Evolutionary conservation across 1,140 invertebrate genomes (phyloP), one percentile per base, ranked within the genome.

Genomic region (Neodiprion lecontei): DNA sequence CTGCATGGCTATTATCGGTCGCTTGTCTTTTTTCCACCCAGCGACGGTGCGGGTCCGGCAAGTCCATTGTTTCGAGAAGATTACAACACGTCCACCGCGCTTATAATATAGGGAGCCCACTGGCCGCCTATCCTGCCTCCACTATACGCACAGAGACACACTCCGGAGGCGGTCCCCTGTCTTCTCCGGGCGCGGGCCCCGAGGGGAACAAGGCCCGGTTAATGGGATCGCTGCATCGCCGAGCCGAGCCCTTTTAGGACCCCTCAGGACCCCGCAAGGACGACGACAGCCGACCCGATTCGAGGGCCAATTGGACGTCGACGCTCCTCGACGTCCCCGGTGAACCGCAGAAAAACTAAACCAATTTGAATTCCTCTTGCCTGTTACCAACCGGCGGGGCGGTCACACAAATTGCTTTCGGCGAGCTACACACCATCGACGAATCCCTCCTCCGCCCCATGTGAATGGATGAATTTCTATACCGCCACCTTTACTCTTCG

Each of bases 31-130:
- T 85, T 84, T 80, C 74, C 70, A 50, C 17, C 67, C 49, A 50
- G 73, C 69, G 69, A 68, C 69, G 68, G 74, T 49, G 40, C 21
- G 74, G 75, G 66, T 80, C 83, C 79, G 80, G 81, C 79, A 79
- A 81, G 81, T 79, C 83, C 83, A 88, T 88, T 88, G 86, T 88
- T 84, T 88, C 85, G 84, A 86, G 83, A 86, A 87, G 81, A 88
- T 88, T 88, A 84, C 86, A 87, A 87, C 86, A 88, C 85, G 84
- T 87, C 86, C 85, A 81, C 84, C 78, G 80, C 86, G 84, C 81
- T 87, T 87, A 85, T 86, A 87, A 87, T 87, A 86, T 85, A 85
- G 48, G 79, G 77, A 81, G 85, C 80, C 67, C 11, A 12, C 21
- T 12, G 67, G 67, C 67, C 67, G 53, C 40, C 67, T 69, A 47